Evolutionary conservation across 2,113 vertebrate genomes (phyloP), one percentile per base, ranked within the genome.

Genomic region (Nesogale talazaci): DNA sequence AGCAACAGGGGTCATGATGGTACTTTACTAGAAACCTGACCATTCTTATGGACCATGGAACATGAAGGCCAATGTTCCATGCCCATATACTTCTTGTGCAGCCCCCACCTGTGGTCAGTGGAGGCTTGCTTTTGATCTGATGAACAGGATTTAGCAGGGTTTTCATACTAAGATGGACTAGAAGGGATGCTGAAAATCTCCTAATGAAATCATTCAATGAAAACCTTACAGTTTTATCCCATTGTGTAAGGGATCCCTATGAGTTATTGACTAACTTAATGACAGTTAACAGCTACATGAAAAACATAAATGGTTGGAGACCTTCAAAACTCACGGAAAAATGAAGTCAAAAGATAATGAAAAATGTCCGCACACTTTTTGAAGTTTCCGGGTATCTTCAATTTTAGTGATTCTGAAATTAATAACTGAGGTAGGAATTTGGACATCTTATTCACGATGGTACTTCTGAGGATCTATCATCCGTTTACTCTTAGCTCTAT

Each of bases 341-440:
- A 61, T 22, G 59, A 19, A 61, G 14, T 12, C 14, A 52, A 52
- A 52, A 52, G 46, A 52, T 8, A 52, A 61, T 61, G 59, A 61
- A 61, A 23, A 7, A 20, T 61, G 19, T 61, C 59, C 22, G 22
- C 17, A 23, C 19, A 61, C 12, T 61, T 61, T 61, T 61, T 19
- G 59, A 61, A 22, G 59, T 19, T 23, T 5, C 59, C 22, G 19
- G 19, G 6, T 27, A 70, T 19, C 17, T 40, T 82, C 65, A 65
- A 80, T 77, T 36, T 56, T 83, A 77, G 0, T 92, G 90, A 40
- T 72, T 88, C 46, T 88, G 88, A 88, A 88, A 94, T 83, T 85
- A 94, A 90, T 61, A 75, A 25, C 25, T 76, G 17, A 29, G 22
- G 40, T 31, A 61, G 83, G 56, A 87, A 81, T 75, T 12, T 52